Evolutionary conservation across 2,797 vertebrate species (phyloP).

Genomic region (Zonotrichia albicollis): DNA sequence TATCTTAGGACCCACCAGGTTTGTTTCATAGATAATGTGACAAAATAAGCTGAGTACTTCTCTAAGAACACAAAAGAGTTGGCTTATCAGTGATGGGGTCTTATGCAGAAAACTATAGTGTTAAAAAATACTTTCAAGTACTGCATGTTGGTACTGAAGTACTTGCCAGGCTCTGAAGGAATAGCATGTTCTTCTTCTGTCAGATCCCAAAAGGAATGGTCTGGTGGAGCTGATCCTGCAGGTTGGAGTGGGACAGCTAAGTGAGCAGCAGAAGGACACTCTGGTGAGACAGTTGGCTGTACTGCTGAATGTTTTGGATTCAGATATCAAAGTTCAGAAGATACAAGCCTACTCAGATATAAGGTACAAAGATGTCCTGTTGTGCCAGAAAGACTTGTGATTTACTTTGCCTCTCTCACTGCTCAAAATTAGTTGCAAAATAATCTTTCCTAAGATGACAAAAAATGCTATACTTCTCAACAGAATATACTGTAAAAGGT

Average conservation of each 20-base stretch:
- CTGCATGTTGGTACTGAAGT: not conserved
- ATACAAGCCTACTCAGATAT: conserved; percentile 86
- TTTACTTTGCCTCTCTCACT: not conserved
- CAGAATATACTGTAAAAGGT: not conserved
- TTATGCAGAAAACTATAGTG: not conserved
- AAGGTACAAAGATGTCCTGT: conserved; percentile 77
- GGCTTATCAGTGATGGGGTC: not conserved
- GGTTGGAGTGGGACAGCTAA: conserved; percentile 84
- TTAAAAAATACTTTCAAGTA: not conserved
- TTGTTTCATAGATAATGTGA: not conserved
- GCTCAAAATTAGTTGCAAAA: not conserved
- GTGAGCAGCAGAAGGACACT: conserved; percentile 85
- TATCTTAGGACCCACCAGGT: not conserved
- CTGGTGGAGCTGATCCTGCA: conserved; percentile 90
- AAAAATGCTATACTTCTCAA: not conserved
- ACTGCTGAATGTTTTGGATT: conserved; percentile 84
- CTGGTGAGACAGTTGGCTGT: conserved; percentile 86
- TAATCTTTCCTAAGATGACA: not conserved
- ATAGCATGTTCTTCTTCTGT: not conserved
- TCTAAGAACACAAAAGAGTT: not conserved
- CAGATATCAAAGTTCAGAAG: conserved; percentile 83
- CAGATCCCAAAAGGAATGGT: conserved; percentile 83
- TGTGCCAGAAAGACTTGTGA: not conserved
- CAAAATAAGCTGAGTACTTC: not conserved
- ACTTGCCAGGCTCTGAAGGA: not conserved